These are phyloP conservation scores for Lycaon pictus DNA, from an alignment of 2,113 vertebrate species.

Conservation along the genomic window DNA sequence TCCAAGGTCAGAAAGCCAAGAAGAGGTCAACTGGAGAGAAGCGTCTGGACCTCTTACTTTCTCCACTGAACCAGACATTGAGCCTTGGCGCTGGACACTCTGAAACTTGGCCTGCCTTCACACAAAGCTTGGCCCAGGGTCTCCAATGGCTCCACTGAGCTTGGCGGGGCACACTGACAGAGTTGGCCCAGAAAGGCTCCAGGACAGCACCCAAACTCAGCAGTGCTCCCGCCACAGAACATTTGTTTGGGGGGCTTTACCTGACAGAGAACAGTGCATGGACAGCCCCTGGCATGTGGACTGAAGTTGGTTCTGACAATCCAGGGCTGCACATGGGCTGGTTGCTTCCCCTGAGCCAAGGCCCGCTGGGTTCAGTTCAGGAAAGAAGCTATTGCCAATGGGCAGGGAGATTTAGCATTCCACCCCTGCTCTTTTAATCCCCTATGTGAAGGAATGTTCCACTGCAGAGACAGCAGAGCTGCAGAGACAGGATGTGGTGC, in stretches of 20 bases:
- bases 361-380: constrained; percentile 49
- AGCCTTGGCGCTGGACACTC: neutral
- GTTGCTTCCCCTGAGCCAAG: constrained; percentile 30
- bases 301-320: constrained; percentile 47
- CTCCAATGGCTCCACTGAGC: constrained; percentile 49
- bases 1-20: constrained; percentile 56
- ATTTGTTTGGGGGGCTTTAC: neutral
- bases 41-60: constrained; percentile 54
- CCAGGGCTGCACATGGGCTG: neutral
- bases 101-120: constrained; percentile 60
- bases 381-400: constrained; percentile 58
- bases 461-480: constrained; percentile 45
- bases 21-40: constrained; percentile 14
- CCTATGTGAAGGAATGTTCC: constrained; percentile 65
- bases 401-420: constrained; percentile 62
- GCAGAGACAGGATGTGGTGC: constrained; percentile 15
- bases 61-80: constrained; percentile 47
- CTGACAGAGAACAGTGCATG: neutral
- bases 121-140: constrained; percentile 61
- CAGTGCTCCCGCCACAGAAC: neutral
- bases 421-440: constrained; percentile 53
- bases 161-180: constrained; percentile 44
- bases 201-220: constrained; percentile 12
- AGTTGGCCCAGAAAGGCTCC: constrained; percentile 10
- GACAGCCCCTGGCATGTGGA: neutral